Evolutionary conservation across 2,113 vertebrate genomes (phyloP).

Genomic region (Scomber colias): DNA sequence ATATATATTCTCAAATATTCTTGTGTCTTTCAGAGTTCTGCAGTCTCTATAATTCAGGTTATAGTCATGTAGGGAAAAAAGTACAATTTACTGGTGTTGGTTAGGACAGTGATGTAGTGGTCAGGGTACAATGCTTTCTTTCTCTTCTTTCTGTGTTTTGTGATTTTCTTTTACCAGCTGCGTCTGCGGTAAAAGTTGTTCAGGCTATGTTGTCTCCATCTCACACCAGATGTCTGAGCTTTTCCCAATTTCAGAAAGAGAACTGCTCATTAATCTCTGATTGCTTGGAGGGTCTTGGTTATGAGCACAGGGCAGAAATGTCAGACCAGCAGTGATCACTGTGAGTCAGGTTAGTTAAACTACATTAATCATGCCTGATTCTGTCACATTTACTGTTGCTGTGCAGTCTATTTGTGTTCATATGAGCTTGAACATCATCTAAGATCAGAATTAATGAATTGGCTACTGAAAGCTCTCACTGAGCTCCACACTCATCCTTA

Average conservation of each 20-base stretch:
- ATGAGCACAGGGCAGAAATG: conserved; percentile 29
- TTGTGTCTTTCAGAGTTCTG: no score
- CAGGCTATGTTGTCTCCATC: background rate
- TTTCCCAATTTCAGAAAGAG: conserved; percentile 10
- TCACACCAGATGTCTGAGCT: background rate
- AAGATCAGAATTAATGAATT: no score
- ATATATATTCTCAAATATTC: no score
- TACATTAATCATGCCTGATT: background rate
- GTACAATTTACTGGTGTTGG: no score
- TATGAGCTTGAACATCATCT: no score
- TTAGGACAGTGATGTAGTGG: no score
- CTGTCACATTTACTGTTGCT: background rate
- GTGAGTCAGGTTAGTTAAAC: conserved; percentile 24
- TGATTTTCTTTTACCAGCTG: background rate
- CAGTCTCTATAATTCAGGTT: no score
- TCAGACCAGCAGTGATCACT: conserved; percentile 6
- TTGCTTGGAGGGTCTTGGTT: conserved; percentile 3
- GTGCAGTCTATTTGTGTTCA: no score
- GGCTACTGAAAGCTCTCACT: no score
- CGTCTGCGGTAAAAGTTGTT: background rate
- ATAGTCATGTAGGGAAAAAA: no score
- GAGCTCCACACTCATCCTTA: no score
- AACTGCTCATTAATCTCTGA: conserved; percentile 43
- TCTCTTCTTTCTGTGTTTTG: background rate
- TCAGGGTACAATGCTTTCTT: no score